phyloP scores from a whole-genome alignment of 2,113 vertebrate species.

The Triplophysa tibetana region DNA sequence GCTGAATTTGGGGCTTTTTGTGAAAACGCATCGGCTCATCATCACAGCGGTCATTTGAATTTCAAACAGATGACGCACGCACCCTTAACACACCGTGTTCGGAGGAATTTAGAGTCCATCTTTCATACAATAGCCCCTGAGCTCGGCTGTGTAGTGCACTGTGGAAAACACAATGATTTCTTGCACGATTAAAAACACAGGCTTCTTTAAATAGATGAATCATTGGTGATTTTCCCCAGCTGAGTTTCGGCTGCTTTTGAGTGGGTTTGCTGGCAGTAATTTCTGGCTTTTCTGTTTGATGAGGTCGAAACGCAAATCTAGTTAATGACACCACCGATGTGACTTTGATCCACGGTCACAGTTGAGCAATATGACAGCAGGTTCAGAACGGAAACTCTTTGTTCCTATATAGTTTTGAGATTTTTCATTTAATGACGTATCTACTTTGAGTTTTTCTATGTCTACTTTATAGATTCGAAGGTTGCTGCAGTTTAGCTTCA shows the following conservation, averaged over 20 bases:
- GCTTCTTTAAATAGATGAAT: constrained; percentile 77
- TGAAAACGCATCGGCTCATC: constrained; percentile 9
- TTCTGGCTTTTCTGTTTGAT: constrained; percentile 75
- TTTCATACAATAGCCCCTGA: constrained; percentile 1
- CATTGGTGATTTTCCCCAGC: constrained; percentile 71
- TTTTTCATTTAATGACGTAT: not conserved
- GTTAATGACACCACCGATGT: constrained; percentile 86
- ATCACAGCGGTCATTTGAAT: constrained; percentile 7
- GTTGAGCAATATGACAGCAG: constrained; percentile 69
- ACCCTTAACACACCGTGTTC: not conserved
- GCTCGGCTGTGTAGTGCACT: constrained; percentile 26
- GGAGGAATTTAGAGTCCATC: not conserved
- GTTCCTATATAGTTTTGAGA: not conserved
- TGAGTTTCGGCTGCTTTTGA: constrained; percentile 71
- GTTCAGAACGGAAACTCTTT: not conserved
- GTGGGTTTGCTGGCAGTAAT: constrained; percentile 69
- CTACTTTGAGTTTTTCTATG: not conserved
- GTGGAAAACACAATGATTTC: constrained; percentile 65
- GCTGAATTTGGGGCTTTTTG: not conserved
- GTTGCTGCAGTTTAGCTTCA: not conserved
- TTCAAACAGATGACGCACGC: constrained; percentile 12
- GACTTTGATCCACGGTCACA: constrained; percentile 83
- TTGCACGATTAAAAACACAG: constrained; percentile 66
- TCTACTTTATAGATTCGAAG: not conserved
- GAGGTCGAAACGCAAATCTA: constrained; percentile 86